Evolutionary conservation across 2,888 invertebrate species (phyloP).

Genomic region (Diaphora mendica): DNA sequence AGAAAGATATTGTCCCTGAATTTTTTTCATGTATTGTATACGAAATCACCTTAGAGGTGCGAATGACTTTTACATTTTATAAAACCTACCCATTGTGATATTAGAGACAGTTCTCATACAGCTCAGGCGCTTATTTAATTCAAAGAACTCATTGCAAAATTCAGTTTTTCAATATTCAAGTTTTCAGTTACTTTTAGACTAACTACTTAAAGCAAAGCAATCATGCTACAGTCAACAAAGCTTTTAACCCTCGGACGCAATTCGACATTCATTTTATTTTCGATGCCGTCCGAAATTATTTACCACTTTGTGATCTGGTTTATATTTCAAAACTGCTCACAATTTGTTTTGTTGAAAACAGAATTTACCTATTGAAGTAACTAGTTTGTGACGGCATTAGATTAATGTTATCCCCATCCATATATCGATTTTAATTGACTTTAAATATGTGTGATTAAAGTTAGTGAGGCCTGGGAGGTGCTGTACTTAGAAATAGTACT

Average conservation of each 20-base stretch:
- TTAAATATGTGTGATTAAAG: no score
- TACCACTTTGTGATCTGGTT: not conserved
- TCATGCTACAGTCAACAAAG: not conserved
- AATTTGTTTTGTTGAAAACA: not conserved
- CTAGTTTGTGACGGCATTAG: not conserved
- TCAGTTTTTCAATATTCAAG: not conserved
- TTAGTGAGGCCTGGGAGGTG: no score
- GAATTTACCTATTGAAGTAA: not conserved
- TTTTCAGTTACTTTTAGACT: not conserved
- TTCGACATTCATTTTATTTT: no score
- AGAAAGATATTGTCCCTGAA: not conserved
- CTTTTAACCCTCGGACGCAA: no score
- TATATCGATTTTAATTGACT: no score
- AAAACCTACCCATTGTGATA: not conserved
- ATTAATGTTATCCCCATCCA: not conserved
- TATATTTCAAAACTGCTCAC: not conserved
- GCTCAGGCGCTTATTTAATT: not conserved
- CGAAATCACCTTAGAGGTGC: not conserved
- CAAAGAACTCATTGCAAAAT: not conserved
- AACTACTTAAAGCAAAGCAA: not conserved
- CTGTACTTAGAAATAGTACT: no score
- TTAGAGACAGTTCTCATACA: not conserved
- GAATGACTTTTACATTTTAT: not conserved
- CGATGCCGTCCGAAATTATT: not conserved
- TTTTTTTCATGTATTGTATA: not conserved